Percentiles rank a stretch among this genome's conserved stretches.
phyloP scores from a whole-genome alignment of 2,797 vertebrate genomes.

The Sparidentex hasta region DNA sequence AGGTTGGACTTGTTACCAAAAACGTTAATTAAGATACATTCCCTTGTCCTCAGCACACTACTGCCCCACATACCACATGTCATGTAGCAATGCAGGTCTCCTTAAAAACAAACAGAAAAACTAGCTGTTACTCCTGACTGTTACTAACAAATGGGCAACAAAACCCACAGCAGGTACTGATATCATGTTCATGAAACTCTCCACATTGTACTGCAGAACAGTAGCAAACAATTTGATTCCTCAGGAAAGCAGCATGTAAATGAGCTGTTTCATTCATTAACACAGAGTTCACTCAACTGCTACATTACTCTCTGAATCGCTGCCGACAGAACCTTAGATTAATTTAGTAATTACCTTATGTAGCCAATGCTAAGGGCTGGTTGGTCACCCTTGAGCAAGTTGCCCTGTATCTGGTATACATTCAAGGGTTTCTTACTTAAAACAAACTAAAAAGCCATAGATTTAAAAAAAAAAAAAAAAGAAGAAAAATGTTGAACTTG shows the following conservation, averaged over 20 bases:
- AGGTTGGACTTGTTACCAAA: constrained; percentile 53
- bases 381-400: constrained; percentile 23
- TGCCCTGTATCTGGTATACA: constrained; percentile 14
- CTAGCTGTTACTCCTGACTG: constrained; percentile 61
- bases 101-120: constrained; percentile 22
- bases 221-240: constrained; percentile 66
- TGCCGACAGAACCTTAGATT: constrained; percentile 51
- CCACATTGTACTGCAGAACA: constrained; percentile 37
- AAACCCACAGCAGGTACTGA: constrained; percentile 28
- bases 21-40: constrained; percentile 50
- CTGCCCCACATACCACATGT: constrained; percentile 50
- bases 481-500: constrained; percentile 22
- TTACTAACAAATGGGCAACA: constrained; percentile 51
- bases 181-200: constrained; percentile 29
- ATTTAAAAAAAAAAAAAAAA: constrained; percentile 4
- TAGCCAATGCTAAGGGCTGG: constrained; percentile 44
- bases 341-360: constrained; percentile 52
- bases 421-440: constrained; percentile 62
- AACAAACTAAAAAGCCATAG: constrained; percentile 72
- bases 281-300: constrained; percentile 31
- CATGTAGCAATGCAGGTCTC: constrained; percentile 61
- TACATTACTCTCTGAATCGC: constrained; percentile 41
- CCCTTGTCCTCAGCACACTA: constrained; percentile 57
- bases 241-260: constrained; percentile 69
- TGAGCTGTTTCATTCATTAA: constrained; percentile 54